Evolutionary conservation across 2,113 vertebrate genomes (phyloP).

Genomic region (Pterocles orientalis): DNA sequence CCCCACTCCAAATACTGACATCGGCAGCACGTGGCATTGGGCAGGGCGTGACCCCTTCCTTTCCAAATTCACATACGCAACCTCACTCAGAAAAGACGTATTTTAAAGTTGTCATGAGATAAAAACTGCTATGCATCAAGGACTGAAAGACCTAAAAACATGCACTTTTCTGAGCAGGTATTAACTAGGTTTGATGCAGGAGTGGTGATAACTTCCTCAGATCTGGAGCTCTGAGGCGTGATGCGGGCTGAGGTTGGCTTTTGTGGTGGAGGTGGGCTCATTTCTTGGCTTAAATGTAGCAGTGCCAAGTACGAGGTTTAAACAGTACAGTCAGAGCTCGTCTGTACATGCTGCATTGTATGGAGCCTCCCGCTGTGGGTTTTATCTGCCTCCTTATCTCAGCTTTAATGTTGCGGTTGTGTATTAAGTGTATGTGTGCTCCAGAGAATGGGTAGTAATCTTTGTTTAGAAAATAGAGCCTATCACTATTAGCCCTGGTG

Average conservation of each 20-base stretch:
- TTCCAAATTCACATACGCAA: conserved; percentile 8
- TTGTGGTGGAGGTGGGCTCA: neutral
- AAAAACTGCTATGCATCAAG: neutral
- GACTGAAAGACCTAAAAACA: neutral
- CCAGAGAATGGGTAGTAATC: conserved; percentile 48
- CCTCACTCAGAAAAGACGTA: neutral
- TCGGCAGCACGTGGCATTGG: neutral
- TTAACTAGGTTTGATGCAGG: conserved; percentile 8
- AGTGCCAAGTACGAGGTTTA: neutral
- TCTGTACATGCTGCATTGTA: neutral
- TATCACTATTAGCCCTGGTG: conserved; percentile 11
- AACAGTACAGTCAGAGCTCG: neutral
- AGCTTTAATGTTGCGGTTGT: conserved; percentile 54
- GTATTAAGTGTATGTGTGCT: conserved; percentile 55
- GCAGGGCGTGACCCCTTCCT: neutral
- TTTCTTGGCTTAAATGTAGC: neutral
- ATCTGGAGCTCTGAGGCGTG: neutral
- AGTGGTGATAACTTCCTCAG: neutral
- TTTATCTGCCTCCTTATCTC: conserved; percentile 65
- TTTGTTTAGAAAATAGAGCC: conserved; percentile 67
- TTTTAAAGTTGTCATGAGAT: neutral
- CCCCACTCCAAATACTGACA: neutral
- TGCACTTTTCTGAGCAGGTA: neutral
- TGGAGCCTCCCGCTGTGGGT: conserved; percentile 57
- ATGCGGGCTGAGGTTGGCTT: neutral